Percentiles rank a stretch among this genome's conserved stretches.
phyloP scores from a whole-genome alignment of 2,113 vertebrate genomes.

The Hoplias malabaricus region DNA sequence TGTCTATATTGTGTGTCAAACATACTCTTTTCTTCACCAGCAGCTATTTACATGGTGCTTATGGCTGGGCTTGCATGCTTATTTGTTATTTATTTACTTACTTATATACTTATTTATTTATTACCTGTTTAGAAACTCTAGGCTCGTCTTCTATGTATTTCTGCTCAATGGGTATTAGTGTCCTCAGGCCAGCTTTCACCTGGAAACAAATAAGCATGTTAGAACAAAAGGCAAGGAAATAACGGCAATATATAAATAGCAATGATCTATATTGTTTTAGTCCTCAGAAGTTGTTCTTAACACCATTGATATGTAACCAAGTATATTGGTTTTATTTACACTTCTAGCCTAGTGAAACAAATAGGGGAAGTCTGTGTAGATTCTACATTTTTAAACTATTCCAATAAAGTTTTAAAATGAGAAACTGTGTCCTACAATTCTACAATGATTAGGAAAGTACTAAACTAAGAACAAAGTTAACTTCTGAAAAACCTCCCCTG shows the following conservation, averaged over 20 bases:
- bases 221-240: background rate
- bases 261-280: background rate
- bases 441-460: too few relatives aligned
- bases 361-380: too few relatives aligned
- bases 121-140: constrained; percentile 97
- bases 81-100: background rate
- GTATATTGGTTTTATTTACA: too few relatives aligned
- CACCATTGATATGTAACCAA: too few relatives aligned
- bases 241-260: background rate
- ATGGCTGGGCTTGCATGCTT: background rate
- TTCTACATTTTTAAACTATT: too few relatives aligned
- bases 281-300: background rate
- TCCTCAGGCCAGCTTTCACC: constrained; percentile 96
- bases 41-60: background rate
- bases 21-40: background rate
- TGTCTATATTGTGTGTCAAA: constrained; percentile 7
- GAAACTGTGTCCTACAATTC: too few relatives aligned
- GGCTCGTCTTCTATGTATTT: constrained; percentile 98
- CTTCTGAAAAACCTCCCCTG: too few relatives aligned
- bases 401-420: too few relatives aligned
- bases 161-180: constrained; percentile 92
- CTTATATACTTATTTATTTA: background rate
- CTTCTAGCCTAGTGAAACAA: too few relatives aligned
- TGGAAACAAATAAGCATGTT: constrained; percentile 60
- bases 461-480: too few relatives aligned